A percentile compares a stretch with the other conserved stretches of the same genome.
phyloP scores from a whole-genome alignment of 1,140 invertebrate species.

The Brachionus manjavacas region DNA sequence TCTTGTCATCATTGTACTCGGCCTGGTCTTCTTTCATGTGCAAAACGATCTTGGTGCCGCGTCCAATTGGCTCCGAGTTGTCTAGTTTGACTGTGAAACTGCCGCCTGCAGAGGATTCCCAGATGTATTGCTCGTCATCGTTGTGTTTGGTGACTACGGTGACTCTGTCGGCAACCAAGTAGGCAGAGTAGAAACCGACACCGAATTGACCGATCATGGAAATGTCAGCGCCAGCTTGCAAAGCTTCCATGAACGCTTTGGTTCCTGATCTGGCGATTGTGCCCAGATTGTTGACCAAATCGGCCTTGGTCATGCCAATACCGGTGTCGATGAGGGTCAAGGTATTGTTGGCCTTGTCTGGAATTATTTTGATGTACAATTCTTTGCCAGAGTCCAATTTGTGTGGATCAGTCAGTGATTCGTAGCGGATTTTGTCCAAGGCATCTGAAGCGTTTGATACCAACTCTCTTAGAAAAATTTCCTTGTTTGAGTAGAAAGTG shows the following conservation, averaged over 20 bases:
- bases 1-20: slow-evolving; percentile 83
- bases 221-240: slow-evolving; percentile 84
- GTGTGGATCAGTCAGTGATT: slow-evolving; percentile 80
- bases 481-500: slow-evolving; percentile 99
- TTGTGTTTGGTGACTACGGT: slow-evolving; percentile 90
- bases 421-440: slow-evolving; percentile 69
- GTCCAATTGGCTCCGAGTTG: slow-evolving; percentile 66
- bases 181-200: slow-evolving; percentile 96
- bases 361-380: slow-evolving; percentile 80
- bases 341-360: slow-evolving; percentile 80
- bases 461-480: slow-evolving; percentile 96
- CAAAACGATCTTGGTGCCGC: slow-evolving; percentile 82
- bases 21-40: slow-evolving; percentile 84
- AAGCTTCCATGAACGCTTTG: slow-evolving; percentile 91
- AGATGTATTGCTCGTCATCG: slow-evolving; percentile 85
- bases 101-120: slow-evolving; percentile 87
- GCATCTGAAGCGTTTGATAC: slow-evolving; percentile 82
- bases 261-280: slow-evolving; percentile 93
- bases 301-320: slow-evolving; percentile 88
- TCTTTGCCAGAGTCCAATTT: slow-evolving; percentile 80
- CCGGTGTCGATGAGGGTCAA: slow-evolving; percentile 86
- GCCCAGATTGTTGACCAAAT: slow-evolving; percentile 88
- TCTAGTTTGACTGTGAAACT: slow-evolving; percentile 77
- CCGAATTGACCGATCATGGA: slow-evolving; percentile 96
- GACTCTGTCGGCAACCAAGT: slow-evolving; percentile 89